phyloP scores from a whole-genome alignment of 2,888 invertebrate species.

The Marronus borbonicus region DNA sequence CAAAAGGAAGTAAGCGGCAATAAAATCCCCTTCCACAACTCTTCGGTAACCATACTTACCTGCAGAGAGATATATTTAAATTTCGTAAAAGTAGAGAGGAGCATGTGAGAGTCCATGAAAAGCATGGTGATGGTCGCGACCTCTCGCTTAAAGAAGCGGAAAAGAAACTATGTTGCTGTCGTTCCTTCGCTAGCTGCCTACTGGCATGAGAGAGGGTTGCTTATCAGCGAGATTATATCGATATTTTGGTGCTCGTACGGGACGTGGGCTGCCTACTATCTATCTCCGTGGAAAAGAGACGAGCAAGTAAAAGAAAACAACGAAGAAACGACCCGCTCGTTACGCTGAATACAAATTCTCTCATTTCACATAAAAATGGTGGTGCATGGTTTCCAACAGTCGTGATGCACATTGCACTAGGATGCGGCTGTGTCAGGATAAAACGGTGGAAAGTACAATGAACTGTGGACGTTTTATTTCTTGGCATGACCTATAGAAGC shows the following conservation, averaged over 20 bases:
- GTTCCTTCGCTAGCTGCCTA: conserved; percentile 10
- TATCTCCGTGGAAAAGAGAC: conserved; percentile 49
- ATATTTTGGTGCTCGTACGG: conserved; percentile 65
- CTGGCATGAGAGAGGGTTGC: conserved; percentile 55
- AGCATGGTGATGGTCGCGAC: conserved; percentile 31
- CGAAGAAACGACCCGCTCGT: conserved; percentile 55
- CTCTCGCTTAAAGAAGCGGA: conserved; percentile 27
- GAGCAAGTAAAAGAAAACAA: conserved; percentile 54
- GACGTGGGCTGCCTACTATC: conserved; percentile 67
- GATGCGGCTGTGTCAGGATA: no score
- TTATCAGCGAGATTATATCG: conserved; percentile 69
- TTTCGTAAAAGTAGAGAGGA: not conserved
- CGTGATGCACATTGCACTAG: conserved; percentile 55
- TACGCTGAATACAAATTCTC: conserved; percentile 67
- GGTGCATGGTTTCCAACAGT: conserved; percentile 57
- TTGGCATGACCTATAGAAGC: not conserved
- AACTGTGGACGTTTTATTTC: conserved; percentile 3
- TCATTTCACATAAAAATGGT: conserved; percentile 65
- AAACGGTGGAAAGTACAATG: no score
- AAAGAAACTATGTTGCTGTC: conserved; percentile 48
- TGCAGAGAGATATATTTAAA: conserved; percentile 31
- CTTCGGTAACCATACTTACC: not conserved
- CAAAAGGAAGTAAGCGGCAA: conserved; percentile 16
- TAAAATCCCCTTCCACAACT: not conserved
- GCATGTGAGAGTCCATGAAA: not conserved